phyloP scores from a whole-genome alignment of 2,888 invertebrate species.

The Nemoura dubitans region DNA sequence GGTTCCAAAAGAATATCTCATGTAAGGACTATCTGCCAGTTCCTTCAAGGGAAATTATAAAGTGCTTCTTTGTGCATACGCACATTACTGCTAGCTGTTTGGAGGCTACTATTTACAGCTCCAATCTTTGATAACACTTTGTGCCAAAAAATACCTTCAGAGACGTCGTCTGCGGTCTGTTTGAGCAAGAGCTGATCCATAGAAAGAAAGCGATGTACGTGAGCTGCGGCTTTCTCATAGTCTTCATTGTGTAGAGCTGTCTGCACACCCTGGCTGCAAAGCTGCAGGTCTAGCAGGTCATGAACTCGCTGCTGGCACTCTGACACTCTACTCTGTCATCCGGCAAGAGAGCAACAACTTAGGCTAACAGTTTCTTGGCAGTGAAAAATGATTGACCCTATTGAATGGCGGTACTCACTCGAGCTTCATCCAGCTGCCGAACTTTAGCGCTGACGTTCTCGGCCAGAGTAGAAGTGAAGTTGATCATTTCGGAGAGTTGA shows the following conservation, averaged over 20 bases:
- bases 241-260: conserved; percentile 93
- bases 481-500: conserved; percentile 84
- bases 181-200: conserved; percentile 88
- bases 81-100: too few species aligned
- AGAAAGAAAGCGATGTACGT: conserved; percentile 91
- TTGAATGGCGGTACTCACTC: conserved; percentile 66
- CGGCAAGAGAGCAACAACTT: background rate
- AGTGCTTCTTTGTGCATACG: too few species aligned
- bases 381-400: background rate
- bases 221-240: conserved; percentile 95
- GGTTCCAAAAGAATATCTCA: conserved; percentile 38
- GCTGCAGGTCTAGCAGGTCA: conserved; percentile 91
- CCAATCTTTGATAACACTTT: background rate
- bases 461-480: conserved; percentile 86
- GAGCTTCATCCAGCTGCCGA: conserved; percentile 88
- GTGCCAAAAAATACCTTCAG: conserved; percentile 61
- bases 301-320: conserved; percentile 95
- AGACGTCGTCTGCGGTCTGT: conserved; percentile 80
- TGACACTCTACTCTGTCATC: conserved; percentile 82
- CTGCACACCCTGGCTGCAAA: conserved; percentile 97
- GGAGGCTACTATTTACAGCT: conserved; percentile 56
- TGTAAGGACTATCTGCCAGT: too few species aligned
- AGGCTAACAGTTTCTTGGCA: background rate
- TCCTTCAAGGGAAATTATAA: too few species aligned
- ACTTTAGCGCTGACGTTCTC: conserved; percentile 97